Conservation (phyloP, 1,140 invertebrate species). For the Calosoma granatense region DNA sequence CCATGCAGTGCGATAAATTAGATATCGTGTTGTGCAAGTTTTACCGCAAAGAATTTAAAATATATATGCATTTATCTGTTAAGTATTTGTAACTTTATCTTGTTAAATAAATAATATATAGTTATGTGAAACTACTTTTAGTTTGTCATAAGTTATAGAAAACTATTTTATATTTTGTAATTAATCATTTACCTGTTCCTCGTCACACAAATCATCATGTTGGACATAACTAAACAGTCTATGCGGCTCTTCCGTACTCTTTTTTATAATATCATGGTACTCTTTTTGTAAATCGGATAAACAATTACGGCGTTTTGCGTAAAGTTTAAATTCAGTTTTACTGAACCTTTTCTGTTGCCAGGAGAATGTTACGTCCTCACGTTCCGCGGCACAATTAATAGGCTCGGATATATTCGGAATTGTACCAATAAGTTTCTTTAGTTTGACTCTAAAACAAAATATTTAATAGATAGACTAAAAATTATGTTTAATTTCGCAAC, state of each 20-base stretch:
- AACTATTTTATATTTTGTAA: not conserved
- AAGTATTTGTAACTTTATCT: no score
- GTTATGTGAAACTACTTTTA: not conserved
- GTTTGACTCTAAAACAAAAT: not conserved
- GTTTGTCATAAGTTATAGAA: not conserved
- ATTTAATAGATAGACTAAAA: not conserved
- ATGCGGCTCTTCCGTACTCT: slow-evolving; percentile 20
- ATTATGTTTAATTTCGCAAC: no score
- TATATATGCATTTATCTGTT: no score
- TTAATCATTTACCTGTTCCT: slow-evolving; percentile 20
- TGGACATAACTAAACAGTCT: slow-evolving; percentile 33
- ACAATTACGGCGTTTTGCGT: slow-evolving; percentile 34
- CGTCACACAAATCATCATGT: slow-evolving; percentile 30
- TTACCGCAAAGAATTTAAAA: no score
- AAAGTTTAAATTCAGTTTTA: slow-evolving; percentile 31
- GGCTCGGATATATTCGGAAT: no score
- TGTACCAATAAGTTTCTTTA: slow-evolving; percentile 5
- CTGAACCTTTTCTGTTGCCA: slow-evolving; percentile 40
- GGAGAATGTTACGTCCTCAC: slow-evolving; percentile 30
- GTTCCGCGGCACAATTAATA: no score
- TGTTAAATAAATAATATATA: not conserved
- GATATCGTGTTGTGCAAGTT: no score
- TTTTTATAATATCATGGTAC: slow-evolving; percentile 27
- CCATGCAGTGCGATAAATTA: no score
- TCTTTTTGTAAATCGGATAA: slow-evolving; percentile 29